Evolutionary conservation across 2,113 vertebrate genomes (phyloP).

Genomic region (Perca schrenkii): DNA sequence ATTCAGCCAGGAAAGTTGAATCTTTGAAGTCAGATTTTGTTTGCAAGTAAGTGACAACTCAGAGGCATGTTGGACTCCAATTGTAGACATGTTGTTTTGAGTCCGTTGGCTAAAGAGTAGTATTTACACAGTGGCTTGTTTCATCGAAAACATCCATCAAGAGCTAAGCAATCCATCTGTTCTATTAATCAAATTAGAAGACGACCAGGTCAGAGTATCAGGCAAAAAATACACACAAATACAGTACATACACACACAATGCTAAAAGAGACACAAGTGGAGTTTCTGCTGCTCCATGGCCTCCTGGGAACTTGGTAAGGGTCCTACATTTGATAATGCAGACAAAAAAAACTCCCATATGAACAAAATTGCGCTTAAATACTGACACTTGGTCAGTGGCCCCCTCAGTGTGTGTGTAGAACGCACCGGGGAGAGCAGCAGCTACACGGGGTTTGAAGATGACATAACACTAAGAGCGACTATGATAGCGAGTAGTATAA

Average conservation of each 20-base stretch:
- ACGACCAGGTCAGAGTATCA: neutral
- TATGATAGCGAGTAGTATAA: no score
- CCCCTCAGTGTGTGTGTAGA: no score
- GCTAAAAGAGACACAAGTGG: neutral
- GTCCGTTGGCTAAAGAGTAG: neutral
- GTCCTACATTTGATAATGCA: no score
- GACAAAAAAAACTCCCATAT: no score
- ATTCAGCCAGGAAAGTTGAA: neutral
- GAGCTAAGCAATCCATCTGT: slow-evolving; percentile 28
- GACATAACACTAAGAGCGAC: no score
- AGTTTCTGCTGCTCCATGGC: neutral
- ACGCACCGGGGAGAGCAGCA: no score
- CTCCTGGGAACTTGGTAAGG: neutral
- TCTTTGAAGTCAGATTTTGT: slow-evolving; percentile 26
- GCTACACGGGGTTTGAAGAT: no score
- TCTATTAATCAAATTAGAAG: neutral
- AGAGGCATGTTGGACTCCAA: neutral
- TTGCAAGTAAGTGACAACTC: slow-evolving; percentile 12
- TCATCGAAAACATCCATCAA: slow-evolving; percentile 19
- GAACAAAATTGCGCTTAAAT: no score
- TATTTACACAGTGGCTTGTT: slow-evolving; percentile 12
- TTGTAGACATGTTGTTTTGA: neutral
- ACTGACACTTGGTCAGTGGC: no score
- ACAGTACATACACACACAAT: neutral
- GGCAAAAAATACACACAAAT: neutral